These are phyloP conservation scores for Hydrozoanthus gracilis DNA, from an alignment of 92 coral and sea anemone genomes.

Conservation along the genomic window DNA sequence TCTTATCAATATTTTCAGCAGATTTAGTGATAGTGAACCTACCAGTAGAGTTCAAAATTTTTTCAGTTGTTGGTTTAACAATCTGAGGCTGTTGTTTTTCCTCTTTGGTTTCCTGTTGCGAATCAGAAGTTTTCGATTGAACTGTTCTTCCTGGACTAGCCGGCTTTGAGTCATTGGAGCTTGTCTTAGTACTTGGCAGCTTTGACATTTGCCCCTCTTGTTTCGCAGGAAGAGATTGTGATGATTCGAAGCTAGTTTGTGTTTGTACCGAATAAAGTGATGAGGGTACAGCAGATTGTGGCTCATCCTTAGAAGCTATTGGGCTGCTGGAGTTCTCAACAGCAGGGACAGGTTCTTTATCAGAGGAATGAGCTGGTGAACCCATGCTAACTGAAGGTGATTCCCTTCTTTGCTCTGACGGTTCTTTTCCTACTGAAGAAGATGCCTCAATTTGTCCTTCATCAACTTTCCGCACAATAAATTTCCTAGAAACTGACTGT, in stretches of 20 bases:
- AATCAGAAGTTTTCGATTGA: neutral
- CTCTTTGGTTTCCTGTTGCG: neutral
- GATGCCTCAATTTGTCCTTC: constrained; percentile 38
- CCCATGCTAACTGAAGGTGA: neutral
- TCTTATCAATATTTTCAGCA: neutral
- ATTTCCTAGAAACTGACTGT: constrained; percentile 45
- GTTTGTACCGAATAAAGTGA: constrained; percentile 64
- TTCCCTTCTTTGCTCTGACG: neutral
- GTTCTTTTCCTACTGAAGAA: neutral
- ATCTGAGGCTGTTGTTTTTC: neutral
- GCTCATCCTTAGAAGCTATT: neutral
- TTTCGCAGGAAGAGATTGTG: constrained; percentile 1
- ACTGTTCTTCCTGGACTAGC: constrained; percentile 2
- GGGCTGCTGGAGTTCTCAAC: constrained; percentile 9
- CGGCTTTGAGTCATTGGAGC: neutral
- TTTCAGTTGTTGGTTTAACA: neutral
- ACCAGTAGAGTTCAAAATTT: constrained; percentile 29
- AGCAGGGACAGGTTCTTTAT: constrained; percentile 34
- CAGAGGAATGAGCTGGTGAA: constrained; percentile 42
- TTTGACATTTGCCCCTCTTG: neutral
- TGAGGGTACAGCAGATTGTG: constrained; percentile 26
- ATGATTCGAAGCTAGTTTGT: constrained; percentile 67
- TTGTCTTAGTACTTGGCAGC: neutral
- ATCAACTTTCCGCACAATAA: constrained; percentile 68
- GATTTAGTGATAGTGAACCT: constrained; percentile 45